Evolutionary conservation across 2,888 invertebrate species (phyloP).

Genomic region (Hyppa rectilinea): DNA sequence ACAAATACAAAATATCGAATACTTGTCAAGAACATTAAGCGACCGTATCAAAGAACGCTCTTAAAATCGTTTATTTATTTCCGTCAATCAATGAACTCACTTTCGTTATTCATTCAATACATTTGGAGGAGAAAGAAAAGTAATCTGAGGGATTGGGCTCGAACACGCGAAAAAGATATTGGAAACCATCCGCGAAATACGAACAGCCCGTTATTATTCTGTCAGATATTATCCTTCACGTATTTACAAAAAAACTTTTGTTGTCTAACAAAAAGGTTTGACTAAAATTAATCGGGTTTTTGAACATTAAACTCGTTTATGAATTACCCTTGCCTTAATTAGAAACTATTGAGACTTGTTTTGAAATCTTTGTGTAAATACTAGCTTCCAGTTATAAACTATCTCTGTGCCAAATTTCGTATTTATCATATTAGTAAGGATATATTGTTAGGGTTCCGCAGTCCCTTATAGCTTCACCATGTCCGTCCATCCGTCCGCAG

Average conservation of each 20-base stretch:
- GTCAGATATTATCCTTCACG: constrained; percentile 75
- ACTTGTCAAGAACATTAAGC: constrained; percentile 36
- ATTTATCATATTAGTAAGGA: too few species aligned
- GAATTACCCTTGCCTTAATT: constrained; percentile 3
- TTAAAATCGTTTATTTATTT: constrained; percentile 76
- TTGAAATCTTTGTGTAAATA: background rate
- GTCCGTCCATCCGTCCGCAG: too few species aligned
- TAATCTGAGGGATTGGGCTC: constrained; percentile 81
- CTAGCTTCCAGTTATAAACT: too few species aligned
- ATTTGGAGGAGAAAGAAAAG: constrained; percentile 78
- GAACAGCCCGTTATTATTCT: constrained; percentile 77
- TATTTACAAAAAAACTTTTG: constrained; percentile 72
- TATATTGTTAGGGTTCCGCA: too few species aligned
- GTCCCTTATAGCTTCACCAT: too few species aligned
- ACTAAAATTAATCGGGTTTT: constrained; percentile 16
- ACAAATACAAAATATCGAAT: constrained; percentile 39
- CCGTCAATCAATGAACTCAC: constrained; percentile 79
- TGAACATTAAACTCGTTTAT: constrained; percentile 7
- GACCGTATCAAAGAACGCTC: constrained; percentile 56
- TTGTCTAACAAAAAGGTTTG: constrained; percentile 46
- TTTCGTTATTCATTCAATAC: constrained; percentile 81
- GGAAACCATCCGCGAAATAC: constrained; percentile 80
- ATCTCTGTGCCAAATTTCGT: too few species aligned
- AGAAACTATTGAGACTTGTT: constrained; percentile 16
- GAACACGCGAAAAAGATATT: constrained; percentile 85